Percentiles rank a stretch among this genome's conserved stretches.
phyloP scores from a whole-genome alignment of 2,797 vertebrate genomes.

The Distichodus sexfasciatus region DNA sequence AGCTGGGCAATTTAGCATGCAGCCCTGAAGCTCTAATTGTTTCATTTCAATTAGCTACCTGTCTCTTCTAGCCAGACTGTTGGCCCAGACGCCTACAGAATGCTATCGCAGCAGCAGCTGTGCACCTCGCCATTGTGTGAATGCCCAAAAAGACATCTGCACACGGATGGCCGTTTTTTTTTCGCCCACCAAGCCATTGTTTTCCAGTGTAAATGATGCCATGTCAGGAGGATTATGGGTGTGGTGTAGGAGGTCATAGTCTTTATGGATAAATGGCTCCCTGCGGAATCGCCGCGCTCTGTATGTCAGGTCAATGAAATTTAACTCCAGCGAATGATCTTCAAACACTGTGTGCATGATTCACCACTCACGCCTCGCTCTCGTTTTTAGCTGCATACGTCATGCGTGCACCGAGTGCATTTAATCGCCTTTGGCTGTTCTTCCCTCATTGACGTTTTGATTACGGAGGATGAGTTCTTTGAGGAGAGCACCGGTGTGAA shows the following conservation, averaged over 20 bases:
- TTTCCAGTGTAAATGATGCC: constrained; percentile 34
- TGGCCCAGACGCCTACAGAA: constrained; percentile 32
- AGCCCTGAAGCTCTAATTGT: constrained; percentile 54
- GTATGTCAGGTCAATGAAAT: constrained; percentile 29
- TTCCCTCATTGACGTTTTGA: constrained; percentile 1
- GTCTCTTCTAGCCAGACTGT: constrained; percentile 21
- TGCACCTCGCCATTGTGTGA: constrained; percentile 16
- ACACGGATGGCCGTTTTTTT: background rate
- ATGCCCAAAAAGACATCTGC: constrained; percentile 18
- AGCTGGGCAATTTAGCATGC: constrained; percentile 39
- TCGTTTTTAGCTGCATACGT: background rate
- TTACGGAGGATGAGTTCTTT: background rate
- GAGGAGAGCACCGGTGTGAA: constrained; percentile 12
- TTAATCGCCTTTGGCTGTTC: background rate
- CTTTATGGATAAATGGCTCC: constrained; percentile 26
- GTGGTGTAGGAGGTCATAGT: constrained; percentile 25
- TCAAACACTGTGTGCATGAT: constrained; percentile 6
- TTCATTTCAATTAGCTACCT: constrained; percentile 48
- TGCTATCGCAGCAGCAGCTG: constrained; percentile 18
- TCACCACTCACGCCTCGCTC: background rate
- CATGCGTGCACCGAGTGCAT: background rate
- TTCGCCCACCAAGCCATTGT: constrained; percentile 15
- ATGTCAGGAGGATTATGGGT: constrained; percentile 9
- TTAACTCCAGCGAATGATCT: constrained; percentile 6
- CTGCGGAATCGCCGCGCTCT: constrained; percentile 12